Percentiles rank a stretch among this genome's conserved stretches.
Evolutionary conservation across 2,888 invertebrate species (phyloP).

Genomic region (Chymomyza fuscimana): DNA sequence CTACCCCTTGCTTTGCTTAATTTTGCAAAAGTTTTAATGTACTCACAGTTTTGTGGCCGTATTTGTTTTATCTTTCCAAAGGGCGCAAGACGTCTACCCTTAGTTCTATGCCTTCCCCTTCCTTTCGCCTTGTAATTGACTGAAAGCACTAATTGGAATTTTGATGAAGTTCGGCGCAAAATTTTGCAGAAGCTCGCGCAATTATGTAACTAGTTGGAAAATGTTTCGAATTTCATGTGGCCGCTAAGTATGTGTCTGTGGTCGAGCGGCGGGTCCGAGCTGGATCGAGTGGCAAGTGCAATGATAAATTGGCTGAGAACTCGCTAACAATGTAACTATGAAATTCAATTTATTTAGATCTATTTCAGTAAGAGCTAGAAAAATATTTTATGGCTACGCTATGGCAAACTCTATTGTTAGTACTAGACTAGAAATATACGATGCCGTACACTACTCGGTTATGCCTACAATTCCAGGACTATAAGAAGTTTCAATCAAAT

Average conservation of each 20-base stretch:
- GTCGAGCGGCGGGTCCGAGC: not conserved
- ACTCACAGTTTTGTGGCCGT: conserved; percentile 52
- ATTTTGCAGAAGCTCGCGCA: conserved; percentile 59
- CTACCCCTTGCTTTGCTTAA: conserved; percentile 28
- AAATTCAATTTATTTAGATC: too few species aligned
- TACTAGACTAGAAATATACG: too few species aligned
- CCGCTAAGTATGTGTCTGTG: conserved; percentile 41
- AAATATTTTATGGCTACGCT: too few species aligned
- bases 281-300: conserved; percentile 40
- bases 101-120: conserved; percentile 42
- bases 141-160: conserved; percentile 71
- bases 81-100: not conserved
- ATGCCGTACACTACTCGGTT: not conserved
- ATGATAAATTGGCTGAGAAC: conserved; percentile 54
- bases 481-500: conserved; percentile 25
- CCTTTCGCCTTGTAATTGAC: conserved; percentile 64
- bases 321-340: conserved; percentile 40
- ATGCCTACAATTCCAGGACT: not conserved
- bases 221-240: conserved; percentile 70
- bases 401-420: too few species aligned
- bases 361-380: too few species aligned
- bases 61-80: conserved; percentile 48
- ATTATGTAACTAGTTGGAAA: conserved; percentile 67
- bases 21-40: conserved; percentile 67
- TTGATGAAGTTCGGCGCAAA: conserved; percentile 69